phyloP scores from a whole-genome alignment of 2,888 invertebrate genomes.

The Plebejus argus region DNA sequence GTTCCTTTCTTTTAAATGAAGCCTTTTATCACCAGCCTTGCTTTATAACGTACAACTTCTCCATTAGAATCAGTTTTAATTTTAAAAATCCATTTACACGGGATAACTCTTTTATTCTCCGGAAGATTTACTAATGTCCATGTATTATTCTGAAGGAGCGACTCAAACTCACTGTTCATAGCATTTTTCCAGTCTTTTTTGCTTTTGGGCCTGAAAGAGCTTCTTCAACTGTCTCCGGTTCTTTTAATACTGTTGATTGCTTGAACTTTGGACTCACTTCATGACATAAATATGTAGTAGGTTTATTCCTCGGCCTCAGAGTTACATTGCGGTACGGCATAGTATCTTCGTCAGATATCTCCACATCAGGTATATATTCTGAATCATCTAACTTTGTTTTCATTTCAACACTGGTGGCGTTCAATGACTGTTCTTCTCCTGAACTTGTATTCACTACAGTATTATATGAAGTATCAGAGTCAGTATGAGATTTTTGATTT shows the following conservation, averaged over 20 bases:
- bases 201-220: not conserved
- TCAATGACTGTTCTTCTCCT: too few relatives aligned
- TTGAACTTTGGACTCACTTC: not conserved
- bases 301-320: slow-evolving; percentile 22
- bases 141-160: too few relatives aligned
- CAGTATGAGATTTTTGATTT: slow-evolving; percentile 16
- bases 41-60: slow-evolving; percentile 42
- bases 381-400: slow-evolving; percentile 25
- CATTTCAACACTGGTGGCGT: not conserved
- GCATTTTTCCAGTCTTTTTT: not conserved
- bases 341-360: too few relatives aligned
- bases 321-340: too few relatives aligned
- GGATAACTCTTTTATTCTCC: slow-evolving; percentile 39
- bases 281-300: not conserved
- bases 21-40: slow-evolving; percentile 46
- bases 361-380: not conserved
- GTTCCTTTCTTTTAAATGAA: slow-evolving; percentile 41
- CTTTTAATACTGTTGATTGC: not conserved
- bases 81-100: slow-evolving; percentile 47
- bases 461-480: too few relatives aligned
- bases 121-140: slow-evolving; percentile 39
- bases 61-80: slow-evolving; percentile 42
- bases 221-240: not conserved
- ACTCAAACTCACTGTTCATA: not conserved
- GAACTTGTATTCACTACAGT: too few relatives aligned